These are phyloP conservation scores for Zygaena filipendulae DNA, from an alignment of 2,888 invertebrate species.

Conservation along the genomic window DNA sequence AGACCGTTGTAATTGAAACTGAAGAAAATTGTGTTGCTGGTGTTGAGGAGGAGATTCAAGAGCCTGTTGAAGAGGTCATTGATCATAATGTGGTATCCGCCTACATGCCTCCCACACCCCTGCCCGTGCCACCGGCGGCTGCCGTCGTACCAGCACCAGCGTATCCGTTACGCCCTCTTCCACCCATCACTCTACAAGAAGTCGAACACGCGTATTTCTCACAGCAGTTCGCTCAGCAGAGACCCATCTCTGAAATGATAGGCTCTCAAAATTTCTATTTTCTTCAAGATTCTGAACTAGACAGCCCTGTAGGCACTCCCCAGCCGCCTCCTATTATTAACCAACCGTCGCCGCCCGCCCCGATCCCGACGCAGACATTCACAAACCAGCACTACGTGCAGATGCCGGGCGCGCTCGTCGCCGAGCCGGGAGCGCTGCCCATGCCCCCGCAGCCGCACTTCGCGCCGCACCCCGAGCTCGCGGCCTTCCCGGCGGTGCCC, in stretches of 20 bases:
- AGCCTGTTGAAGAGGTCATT: constrained; percentile 24
- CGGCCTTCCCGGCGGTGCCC: constrained; percentile 54
- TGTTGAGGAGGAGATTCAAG: constrained; percentile 26
- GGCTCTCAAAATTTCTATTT: constrained; percentile 83
- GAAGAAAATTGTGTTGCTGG: constrained; percentile 24
- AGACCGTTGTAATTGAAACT: constrained; percentile 19
- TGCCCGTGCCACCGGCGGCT: constrained; percentile 61
- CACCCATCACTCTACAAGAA: constrained; percentile 69
- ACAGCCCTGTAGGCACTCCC: constrained; percentile 74
- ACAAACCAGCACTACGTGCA: constrained; percentile 83
- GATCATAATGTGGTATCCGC: constrained; percentile 23
- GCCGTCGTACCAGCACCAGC: constrained; percentile 64
- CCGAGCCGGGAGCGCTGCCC: constrained; percentile 66
- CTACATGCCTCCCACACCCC: constrained; percentile 30
- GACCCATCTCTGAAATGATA: constrained; percentile 79
- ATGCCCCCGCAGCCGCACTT: constrained; percentile 66
- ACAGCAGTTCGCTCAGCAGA: constrained; percentile 64
- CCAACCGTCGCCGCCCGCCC: constrained; percentile 45
- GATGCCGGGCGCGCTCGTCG: constrained; percentile 51
- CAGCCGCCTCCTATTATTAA: constrained; percentile 49
- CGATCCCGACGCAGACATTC: constrained; percentile 85
- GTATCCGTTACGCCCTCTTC: constrained; percentile 64
- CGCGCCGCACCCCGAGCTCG: constrained; percentile 63
- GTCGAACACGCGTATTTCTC: constrained; percentile 74
- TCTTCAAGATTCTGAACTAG: constrained; percentile 91